Base-by-base conservation (phyloP, 2,888 invertebrate species). In the Caenorhabditis wallacei region DNA sequence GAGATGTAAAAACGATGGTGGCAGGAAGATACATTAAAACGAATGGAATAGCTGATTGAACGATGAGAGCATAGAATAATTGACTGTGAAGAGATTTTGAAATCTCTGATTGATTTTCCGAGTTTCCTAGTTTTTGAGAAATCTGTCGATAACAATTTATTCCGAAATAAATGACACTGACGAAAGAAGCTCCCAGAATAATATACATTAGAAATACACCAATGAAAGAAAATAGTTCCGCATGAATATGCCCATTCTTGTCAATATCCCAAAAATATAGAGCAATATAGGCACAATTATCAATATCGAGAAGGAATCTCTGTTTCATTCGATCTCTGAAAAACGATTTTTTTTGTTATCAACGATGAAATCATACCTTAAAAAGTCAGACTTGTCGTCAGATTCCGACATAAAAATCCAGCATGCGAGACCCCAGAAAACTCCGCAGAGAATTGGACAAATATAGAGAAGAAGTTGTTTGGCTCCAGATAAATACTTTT, bases 1-100 rank as follows among this genome's bases (percentile, higher is more conserved):
- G 74, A 26, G 63, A 68, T 2, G 68, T 20, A n/a, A 80, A 80
- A 1, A 80, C 57, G n/a, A 74, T 54, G 13, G 56, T 68, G 43
- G 53, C 40, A 8, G 80, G 80, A 8, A 69, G 20, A 40, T 74
- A 80, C 80, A 80, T 80, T 1, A 80, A 24, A 13, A 80, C 8
- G 5, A 61, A 20, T 4, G 74, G 80, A 30, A 80, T 59, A 5
- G 30, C 20, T 0, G 74, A 46, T 48, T 80, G 72, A 30, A 74
- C 35, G 13, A 74, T 13, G 2, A 80, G 46, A 8, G 74, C 53
- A 18, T 74, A n/a, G 56, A 80, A 74, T 18, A 80, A 24, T 69
- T 80, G 80, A 4, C n/a, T 35, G 30, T 80, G 80, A 22, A 80
- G 74, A 10, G 43, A 37, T 37, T 56, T 59, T 0, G 56, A 56